Evolutionary conservation across 2,888 invertebrate species (phyloP).

Genomic region (Hoplodrina ambigua): DNA sequence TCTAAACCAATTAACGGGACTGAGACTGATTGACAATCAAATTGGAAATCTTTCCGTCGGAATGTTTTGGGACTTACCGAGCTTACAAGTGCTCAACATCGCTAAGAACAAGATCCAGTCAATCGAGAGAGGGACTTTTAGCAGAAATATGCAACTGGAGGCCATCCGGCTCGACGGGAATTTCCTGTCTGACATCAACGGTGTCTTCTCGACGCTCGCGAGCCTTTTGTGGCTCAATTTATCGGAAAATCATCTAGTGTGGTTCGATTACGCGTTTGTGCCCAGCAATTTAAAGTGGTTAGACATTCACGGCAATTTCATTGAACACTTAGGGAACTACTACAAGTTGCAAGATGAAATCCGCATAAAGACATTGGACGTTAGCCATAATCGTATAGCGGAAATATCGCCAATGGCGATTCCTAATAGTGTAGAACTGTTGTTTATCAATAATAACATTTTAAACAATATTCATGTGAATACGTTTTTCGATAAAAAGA

Average conservation of each 20-base stretch:
- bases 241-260: conserved; percentile 97
- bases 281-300: conserved; percentile 97
- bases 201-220: conserved; percentile 96
- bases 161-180: conserved; percentile 97
- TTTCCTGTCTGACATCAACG: conserved; percentile 96
- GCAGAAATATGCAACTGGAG: conserved; percentile 94
- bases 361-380: conserved; percentile 95
- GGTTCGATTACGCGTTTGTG: conserved; percentile 98
- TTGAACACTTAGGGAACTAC: conserved; percentile 96
- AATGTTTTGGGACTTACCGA: conserved; percentile 96
- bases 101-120: conserved; percentile 97
- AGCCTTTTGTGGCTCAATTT: conserved; percentile 96
- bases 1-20: conserved; percentile 95
- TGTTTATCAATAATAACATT: conserved; percentile 97
- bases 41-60: conserved; percentile 95
- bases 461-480: conserved; percentile 95
- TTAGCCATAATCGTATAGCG: conserved; percentile 96
- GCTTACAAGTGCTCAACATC: conserved; percentile 95
- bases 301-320: conserved; percentile 97
- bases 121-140: conserved; percentile 96
- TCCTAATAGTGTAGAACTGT: conserved; percentile 96
- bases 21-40: conserved; percentile 97
- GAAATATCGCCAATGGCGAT: conserved; percentile 96
- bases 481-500: conserved; percentile 96
- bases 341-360: conserved; percentile 96